phyloP scores from a whole-genome alignment of 2,113 vertebrate genomes.

The Carassius auratus region DNA sequence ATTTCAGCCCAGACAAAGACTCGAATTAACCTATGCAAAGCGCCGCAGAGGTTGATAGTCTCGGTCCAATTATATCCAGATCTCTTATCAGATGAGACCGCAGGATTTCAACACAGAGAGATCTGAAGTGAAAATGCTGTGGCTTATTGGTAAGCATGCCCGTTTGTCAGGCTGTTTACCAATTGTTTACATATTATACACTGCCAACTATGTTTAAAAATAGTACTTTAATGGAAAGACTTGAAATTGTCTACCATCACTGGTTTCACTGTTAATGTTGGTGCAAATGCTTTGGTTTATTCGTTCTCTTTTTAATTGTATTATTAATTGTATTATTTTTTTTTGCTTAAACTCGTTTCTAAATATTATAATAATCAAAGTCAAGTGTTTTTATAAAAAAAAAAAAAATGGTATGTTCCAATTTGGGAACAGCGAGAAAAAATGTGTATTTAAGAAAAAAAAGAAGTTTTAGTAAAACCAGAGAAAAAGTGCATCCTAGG shows the following conservation, averaged over 20 bases:
- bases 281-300: too few species aligned
- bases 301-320: too few species aligned
- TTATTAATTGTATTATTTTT: too few species aligned
- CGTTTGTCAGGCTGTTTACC: not conserved
- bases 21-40: constrained; percentile 58
- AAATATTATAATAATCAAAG: too few species aligned
- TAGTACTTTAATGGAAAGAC: not conserved
- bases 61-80: constrained; percentile 10
- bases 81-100: constrained; percentile 19
- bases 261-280: too few species aligned
- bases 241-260: too few species aligned
- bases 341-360: too few species aligned
- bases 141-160: not conserved
- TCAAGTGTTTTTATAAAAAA: too few species aligned
- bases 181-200: not conserved
- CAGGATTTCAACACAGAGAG: not conserved
- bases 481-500: constrained; percentile 49
- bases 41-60: constrained; percentile 39
- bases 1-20: constrained; percentile 37
- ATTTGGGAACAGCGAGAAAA: too few species aligned
- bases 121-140: not conserved
- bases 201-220: not conserved
- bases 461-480: too few species aligned
- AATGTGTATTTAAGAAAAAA: too few species aligned
- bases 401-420: too few species aligned